A percentile compares a stretch with the other conserved stretches of the same genome.
Evolutionary conservation across 2,888 invertebrate species (phyloP).

Genomic region (Atethmia centrago): DNA sequence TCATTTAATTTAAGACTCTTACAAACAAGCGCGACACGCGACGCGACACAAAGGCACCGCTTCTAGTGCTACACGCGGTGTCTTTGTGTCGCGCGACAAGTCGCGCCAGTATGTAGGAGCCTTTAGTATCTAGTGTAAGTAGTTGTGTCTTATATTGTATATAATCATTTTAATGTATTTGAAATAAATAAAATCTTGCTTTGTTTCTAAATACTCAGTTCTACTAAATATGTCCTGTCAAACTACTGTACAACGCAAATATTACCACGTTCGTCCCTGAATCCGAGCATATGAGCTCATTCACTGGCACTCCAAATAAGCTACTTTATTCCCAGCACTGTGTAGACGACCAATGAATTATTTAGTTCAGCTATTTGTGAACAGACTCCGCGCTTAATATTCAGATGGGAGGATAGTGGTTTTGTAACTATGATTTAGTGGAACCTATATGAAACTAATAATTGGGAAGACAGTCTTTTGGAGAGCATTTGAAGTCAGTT

Average conservation of each 20-base stretch:
- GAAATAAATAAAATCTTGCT: too few relatives aligned
- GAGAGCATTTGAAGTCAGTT: background rate
- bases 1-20: too few relatives aligned
- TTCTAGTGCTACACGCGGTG: too few relatives aligned
- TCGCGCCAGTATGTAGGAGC: too few relatives aligned
- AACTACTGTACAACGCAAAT: conserved; percentile 20
- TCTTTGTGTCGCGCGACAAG: too few relatives aligned
- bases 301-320: conserved; percentile 53
- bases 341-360: conserved; percentile 54
- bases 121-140: too few relatives aligned
- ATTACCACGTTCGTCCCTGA: conserved; percentile 11
- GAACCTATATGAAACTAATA: background rate
- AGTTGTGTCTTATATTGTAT: too few relatives aligned
- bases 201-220: background rate
- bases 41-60: too few relatives aligned
- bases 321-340: conserved; percentile 48
- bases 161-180: too few relatives aligned
- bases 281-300: conserved; percentile 15
- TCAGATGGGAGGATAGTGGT: conserved; percentile 23
- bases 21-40: too few relatives aligned
- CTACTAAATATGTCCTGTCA: too few relatives aligned
- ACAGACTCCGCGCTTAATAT: conserved; percentile 48
- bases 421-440: conserved; percentile 20
- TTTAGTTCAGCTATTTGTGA: conserved; percentile 61
- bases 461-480: background rate